Base-by-base conservation (phyloP, 2,113 vertebrate genomes). In the Acrocephalus arundinaceus region DNA sequence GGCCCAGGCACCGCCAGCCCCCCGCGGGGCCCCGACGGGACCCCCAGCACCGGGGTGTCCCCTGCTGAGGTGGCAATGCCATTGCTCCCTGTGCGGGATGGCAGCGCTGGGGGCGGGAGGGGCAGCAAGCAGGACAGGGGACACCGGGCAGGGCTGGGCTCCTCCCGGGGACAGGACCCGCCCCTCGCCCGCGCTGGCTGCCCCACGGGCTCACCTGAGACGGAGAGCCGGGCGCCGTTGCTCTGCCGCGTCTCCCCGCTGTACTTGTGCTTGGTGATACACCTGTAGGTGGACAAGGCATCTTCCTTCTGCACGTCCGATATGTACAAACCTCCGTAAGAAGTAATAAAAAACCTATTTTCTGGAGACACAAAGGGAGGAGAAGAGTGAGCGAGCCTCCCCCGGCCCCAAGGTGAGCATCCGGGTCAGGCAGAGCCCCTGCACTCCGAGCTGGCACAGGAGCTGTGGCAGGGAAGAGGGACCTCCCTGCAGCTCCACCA, bases 221-320 rank as follows among this genome's bases (percentile, higher is more conserved):
- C 99, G 3, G 99, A 99, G 94, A 99, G 99, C 46, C 99, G 97
- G 95, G 99, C 99, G 57, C 99, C 99, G 23, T 99, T 99, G 98
- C 99, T 99, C 98, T 99, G 99, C 59, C 99, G 98, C 27, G 99
- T 99, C 98, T 99, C 99, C 87, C 99, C 99, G 30, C 99, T 99
- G 97, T 99, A 99, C 93, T 99, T 99, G 98, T 99, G 99, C 98
- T 99, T 99, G 97, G 99, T 99, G 97, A 99, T 99, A 98, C 99
- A 99, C 98, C 99, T 98, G 97, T 99, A 99, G 96, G 99, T 99
- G 95, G 99, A 99, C 93, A 99, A 98, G 89, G 99, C 99, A 35
- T 99, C 99, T 98, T 99, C 99, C 98, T 99, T 99, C 98, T 99
- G 99, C 90, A 99, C 99, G 79, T 99, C 99, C 16, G 99, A 99